Percentiles rank a stretch among this genome's conserved stretches.
Evolutionary conservation across 53 echinoderm and acorn worm species (phyloP).

Genomic region (Echinarachnius parma): DNA sequence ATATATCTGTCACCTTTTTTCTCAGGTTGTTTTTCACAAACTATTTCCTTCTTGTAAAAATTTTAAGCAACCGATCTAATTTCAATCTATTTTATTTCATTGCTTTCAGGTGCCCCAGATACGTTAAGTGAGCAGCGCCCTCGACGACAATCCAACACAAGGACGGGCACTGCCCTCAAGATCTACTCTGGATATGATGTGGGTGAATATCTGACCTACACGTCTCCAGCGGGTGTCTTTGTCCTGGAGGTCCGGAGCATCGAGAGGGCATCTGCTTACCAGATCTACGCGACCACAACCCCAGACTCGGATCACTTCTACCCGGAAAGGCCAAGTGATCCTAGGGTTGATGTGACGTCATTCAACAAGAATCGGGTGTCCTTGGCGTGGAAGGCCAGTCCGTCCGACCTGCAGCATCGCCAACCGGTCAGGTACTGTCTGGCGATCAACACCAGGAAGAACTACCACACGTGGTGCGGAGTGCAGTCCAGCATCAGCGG

Average conservation of each 20-base stretch:
- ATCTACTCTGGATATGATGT: slow-evolving; percentile 72
- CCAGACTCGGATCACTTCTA: slow-evolving; percentile 93
- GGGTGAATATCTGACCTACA: slow-evolving; percentile 69
- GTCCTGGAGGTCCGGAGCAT: slow-evolving; percentile 68
- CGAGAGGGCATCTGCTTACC: slow-evolving; percentile 57
- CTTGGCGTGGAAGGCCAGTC: slow-evolving; percentile 90
- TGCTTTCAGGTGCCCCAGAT: slow-evolving; percentile 90
- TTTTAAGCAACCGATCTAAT: too few relatives aligned
- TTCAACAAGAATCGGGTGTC: slow-evolving; percentile 70
- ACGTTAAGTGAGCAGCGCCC: slow-evolving; percentile 86
- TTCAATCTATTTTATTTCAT: too few relatives aligned
- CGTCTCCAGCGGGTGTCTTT: slow-evolving; percentile 89
- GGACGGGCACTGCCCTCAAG: slow-evolving; percentile 61
- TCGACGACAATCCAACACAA: slow-evolving; percentile 62
- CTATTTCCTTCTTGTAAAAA: too few relatives aligned
- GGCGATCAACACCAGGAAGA: slow-evolving; percentile 66
- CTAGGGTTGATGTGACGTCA: slow-evolving; percentile 83
- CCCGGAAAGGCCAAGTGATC: slow-evolving; percentile 86
- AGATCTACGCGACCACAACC: slow-evolving; percentile 81
- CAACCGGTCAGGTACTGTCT: slow-evolving; percentile 87
- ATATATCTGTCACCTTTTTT: too few relatives aligned
- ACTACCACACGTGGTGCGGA: slow-evolving; percentile 91
- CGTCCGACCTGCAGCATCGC: slow-evolving; percentile 67
- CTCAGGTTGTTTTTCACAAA: too few relatives aligned
- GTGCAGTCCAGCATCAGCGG: slow-evolving; percentile 65